Evolutionary conservation across 2,888 invertebrate species (phyloP), one percentile per base, ranked within the genome.

Genomic region (Galerucella pusilla): DNA sequence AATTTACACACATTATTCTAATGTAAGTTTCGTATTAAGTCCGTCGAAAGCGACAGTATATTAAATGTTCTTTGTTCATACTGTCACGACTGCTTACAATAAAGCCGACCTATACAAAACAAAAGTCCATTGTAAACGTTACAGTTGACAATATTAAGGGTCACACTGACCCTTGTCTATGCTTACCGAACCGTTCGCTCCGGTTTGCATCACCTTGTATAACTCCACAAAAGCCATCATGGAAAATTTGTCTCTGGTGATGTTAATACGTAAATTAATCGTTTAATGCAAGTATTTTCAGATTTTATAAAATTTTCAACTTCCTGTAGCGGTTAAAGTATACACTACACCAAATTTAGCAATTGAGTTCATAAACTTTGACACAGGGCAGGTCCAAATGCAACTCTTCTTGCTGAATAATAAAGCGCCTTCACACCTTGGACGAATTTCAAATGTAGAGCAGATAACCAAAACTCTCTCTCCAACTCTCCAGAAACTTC

Each of bases 91-190:
- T 84, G 83, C 83, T 84, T 83, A 84, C 85, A 84, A 84, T 85
- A 84, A 83, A 84, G 84, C 83, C 84, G 83, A 85, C 85, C 82
- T 82, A 83, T 84, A 80, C 81, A 83, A 85, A 85, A 86, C 85
- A 86, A 86, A 82, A 78, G 83, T 76, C 79, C 81, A 83, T 86
- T 86, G 85, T 86, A 84, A 83, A 85, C 85, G 86, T 85, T 85
- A 85, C 84, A 85, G 85, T 85, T 85, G 82, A 85, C 85, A 85
- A 84, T 85, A 83, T 84, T 82, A 80, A 69, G 82, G 84, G 82
- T 80, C 82, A 82, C 83, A 81, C 81, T 82, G 82, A 81, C 82
- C 82, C 81, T 80, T 83, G 83, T 83, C 83, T 83, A 81, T 82
- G 83, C 80, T 78, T 81, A 81, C 81, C 79, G 81, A 80, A 81